These are phyloP conservation scores for Accipiter superciliosus DNA, from an alignment of 2,797 vertebrate species.

Conservation along the genomic window DNA sequence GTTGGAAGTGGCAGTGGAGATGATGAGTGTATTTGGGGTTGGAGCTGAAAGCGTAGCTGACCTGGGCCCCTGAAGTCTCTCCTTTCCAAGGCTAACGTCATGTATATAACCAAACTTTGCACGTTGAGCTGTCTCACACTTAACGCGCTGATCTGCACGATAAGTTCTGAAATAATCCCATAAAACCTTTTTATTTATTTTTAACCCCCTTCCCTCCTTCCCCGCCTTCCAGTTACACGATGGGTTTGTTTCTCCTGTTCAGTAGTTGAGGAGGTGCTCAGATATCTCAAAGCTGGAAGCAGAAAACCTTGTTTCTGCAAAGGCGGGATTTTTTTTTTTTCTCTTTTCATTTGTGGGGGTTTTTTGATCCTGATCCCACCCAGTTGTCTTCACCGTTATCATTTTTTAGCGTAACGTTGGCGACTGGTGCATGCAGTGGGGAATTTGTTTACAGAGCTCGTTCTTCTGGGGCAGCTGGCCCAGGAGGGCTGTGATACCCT, in stretches of 20 bases:
- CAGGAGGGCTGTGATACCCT: neutral
- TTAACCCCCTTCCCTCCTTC: constrained; percentile 30
- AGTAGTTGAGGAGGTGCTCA: neutral
- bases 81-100: constrained; percentile 75
- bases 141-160: constrained; percentile 75
- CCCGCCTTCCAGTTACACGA: neutral
- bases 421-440: constrained; percentile 6
- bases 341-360: neutral
- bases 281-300: neutral
- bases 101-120: constrained; percentile 76
- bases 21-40: neutral
- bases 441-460: neutral
- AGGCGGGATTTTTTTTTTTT: neutral
- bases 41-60: constrained; percentile 61
- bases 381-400: neutral
- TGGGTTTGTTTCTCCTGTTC: neutral
- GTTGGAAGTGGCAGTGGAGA: neutral
- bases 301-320: neutral
- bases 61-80: constrained; percentile 79
- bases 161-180: constrained; percentile 66
- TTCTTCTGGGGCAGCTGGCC: neutral
- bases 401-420: neutral
- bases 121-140: constrained; percentile 79
- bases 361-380: neutral
- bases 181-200: constrained; percentile 59